phyloP scores from a whole-genome alignment of 2,888 invertebrate genomes.

The Agonum fuliginosum region DNA sequence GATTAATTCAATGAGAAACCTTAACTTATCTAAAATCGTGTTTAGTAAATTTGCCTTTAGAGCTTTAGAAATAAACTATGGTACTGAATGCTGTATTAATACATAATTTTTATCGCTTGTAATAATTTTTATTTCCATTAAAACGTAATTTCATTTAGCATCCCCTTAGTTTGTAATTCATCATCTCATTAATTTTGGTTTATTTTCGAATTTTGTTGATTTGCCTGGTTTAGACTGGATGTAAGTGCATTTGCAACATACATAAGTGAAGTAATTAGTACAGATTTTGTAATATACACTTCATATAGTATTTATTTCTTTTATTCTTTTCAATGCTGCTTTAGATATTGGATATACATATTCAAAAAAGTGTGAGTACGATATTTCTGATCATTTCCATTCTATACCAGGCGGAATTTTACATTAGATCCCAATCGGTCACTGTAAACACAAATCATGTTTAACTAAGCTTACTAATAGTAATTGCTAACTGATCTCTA shows the following conservation, averaged over 20 bases:
- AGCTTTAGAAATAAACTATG: slow-evolving; percentile 29
- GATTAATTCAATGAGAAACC: slow-evolving; percentile 28
- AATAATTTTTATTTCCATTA: slow-evolving; percentile 36
- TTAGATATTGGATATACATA: slow-evolving; percentile 67
- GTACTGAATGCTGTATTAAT: slow-evolving; percentile 33
- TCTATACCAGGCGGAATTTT: slow-evolving; percentile 65
- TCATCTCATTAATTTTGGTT: slow-evolving; percentile 27
- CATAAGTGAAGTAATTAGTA: slow-evolving; percentile 34
- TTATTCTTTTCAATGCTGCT: slow-evolving; percentile 50
- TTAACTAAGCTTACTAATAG: slow-evolving; percentile 25
- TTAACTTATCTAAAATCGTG: slow-evolving; percentile 46
- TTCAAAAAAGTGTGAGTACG: slow-evolving; percentile 71
- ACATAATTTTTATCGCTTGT: background rate
- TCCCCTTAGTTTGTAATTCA: slow-evolving; percentile 31
- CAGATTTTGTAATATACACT: slow-evolving; percentile 45
- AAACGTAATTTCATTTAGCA: slow-evolving; percentile 27
- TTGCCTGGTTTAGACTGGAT: slow-evolving; percentile 60
- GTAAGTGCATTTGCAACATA: slow-evolving; percentile 44
- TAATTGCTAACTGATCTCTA: slow-evolving; percentile 16
- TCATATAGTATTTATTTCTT: slow-evolving; percentile 31
- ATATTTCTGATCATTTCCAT: slow-evolving; percentile 63
- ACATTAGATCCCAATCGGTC: slow-evolving; percentile 30
- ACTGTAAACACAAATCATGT: slow-evolving; percentile 29
- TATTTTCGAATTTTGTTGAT: slow-evolving; percentile 30
- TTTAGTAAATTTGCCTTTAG: slow-evolving; percentile 22